These are phyloP conservation scores for Leucophenga maculata DNA, from an alignment of 2,888 invertebrate species.

Conservation along the genomic window DNA sequence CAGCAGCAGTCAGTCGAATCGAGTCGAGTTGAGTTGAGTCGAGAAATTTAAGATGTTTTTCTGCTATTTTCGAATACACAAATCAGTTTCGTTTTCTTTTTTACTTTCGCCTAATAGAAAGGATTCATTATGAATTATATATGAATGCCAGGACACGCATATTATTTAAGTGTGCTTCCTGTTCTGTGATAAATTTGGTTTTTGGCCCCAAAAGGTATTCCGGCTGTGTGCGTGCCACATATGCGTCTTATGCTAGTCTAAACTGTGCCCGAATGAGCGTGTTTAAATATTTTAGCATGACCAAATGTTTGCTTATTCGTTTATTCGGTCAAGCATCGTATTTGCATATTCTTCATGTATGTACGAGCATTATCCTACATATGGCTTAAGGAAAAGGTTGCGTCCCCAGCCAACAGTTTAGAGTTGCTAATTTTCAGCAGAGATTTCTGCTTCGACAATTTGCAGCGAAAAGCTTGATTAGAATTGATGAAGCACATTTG, in stretches of 20 bases:
- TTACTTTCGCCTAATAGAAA: constrained; percentile 65
- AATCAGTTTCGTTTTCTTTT: constrained; percentile 45
- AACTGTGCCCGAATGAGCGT: neutral
- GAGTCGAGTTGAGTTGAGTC: no score
- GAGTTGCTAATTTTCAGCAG: constrained; percentile 8
- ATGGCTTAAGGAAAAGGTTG: no score
- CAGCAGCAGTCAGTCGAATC: no score
- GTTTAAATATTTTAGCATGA: neutral
- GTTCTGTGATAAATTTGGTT: constrained; percentile 17
- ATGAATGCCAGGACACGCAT: neutral
- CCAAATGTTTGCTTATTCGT: neutral
- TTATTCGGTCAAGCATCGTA: neutral
- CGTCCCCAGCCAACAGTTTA: constrained; percentile 14
- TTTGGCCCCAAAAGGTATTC: constrained; percentile 15
- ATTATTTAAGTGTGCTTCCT: neutral
- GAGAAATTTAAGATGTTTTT: no score
- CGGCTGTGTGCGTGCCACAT: neutral
- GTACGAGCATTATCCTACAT: no score
- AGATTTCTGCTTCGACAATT: neutral
- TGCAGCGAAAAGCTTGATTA: neutral
- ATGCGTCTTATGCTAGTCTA: neutral
- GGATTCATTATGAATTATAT: constrained; percentile 65
- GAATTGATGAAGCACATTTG: neutral
- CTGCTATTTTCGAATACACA: neutral
- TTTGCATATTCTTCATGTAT: neutral